These are phyloP conservation scores for Plectropomus leopardus DNA, from an alignment of 2,113 vertebrate genomes.

Conservation along the genomic window DNA sequence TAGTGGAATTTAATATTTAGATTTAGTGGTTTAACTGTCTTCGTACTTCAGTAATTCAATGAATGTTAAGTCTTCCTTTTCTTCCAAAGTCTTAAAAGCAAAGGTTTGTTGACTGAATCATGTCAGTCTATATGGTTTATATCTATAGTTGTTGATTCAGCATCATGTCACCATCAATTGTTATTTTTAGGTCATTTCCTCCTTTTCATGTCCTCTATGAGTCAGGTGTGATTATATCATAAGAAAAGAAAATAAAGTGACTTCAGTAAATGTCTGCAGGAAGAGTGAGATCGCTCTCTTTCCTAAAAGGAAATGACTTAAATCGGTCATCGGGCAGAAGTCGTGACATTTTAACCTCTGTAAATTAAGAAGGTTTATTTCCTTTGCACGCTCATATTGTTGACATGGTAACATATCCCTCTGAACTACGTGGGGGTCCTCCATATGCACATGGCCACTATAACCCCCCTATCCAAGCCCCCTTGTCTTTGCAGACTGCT, in stretches of 20 bases:
- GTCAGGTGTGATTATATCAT: conserved; percentile 44
- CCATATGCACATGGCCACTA: background rate
- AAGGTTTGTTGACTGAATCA: conserved; percentile 39
- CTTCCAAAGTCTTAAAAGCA: conserved; percentile 4
- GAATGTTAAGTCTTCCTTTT: conserved; percentile 11
- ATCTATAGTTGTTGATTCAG: conserved; percentile 45
- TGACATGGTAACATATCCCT: conserved; percentile 75
- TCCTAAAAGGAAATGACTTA: conserved; percentile 64
- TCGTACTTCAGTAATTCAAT: background rate
- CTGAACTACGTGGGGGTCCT: conserved; percentile 77
- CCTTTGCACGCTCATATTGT: conserved; percentile 59
- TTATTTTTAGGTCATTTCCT: conserved; percentile 51
- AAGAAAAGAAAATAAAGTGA: conserved; percentile 40
- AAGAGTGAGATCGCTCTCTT: conserved; percentile 48
- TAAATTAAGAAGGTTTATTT: conserved; percentile 64
- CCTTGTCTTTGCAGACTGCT: conserved; percentile 58
- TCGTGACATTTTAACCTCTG: conserved; percentile 67
- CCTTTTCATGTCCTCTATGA: conserved; percentile 56
- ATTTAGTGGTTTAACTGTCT: background rate
- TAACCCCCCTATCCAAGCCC: background rate
- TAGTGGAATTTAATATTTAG: background rate
- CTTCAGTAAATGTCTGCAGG: conserved; percentile 58
- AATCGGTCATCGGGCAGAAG: conserved; percentile 60
- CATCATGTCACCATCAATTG: conserved; percentile 36
- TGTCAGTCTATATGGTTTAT: conserved; percentile 38